Evolutionary conservation across 2,888 invertebrate species (phyloP), one percentile per base, ranked within the genome.

Genomic region (Leucoma salicis): DNA sequence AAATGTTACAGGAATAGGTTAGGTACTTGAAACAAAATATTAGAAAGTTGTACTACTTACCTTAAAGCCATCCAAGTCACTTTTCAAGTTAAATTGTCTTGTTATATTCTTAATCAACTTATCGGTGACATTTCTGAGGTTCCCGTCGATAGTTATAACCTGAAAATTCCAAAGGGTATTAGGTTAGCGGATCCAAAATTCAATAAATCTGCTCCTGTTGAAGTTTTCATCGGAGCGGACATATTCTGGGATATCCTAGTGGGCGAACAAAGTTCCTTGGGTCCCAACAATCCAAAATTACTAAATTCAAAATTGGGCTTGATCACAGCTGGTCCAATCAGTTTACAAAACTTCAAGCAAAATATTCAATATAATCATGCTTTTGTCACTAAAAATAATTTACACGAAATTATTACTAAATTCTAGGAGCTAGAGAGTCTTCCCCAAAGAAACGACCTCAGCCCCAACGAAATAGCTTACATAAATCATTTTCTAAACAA

Each of bases 221-320:
- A 53, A 11, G 33, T 55, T 14, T 34, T 56, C 4, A 49, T 54
- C 13, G 51, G 56, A 3, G 41, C 52, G 3, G 55, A 55, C 18
- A 12, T 46, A 6, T 49, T 60, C 14, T 52, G 57, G 48, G 48
- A 57, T 5, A 14, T 57, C 6, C 27, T 53, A 14, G 46, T 46
- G 21, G 16, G 15, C 3, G 13, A 49, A 31, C 52, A 49, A 18
- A 35, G 34, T 5, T 25, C 35, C 6, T 11, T 53, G 27, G 51
- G 49, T 2, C 1, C 24, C 2, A 31, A 38, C 7, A 44, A 36
- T 7, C 49, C 37, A n/a, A 45, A 21, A 1, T 35, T 56, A 32
- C 38, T 29, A 1, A 44, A 37, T 28, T 43, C 49, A 7, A 47
- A 47, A 25, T 35, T 56, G 6, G 48, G 47, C n/a, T 53, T 50